Base-by-base conservation (phyloP, 2,888 invertebrate species). In the Trachelus tabidus region DNA sequence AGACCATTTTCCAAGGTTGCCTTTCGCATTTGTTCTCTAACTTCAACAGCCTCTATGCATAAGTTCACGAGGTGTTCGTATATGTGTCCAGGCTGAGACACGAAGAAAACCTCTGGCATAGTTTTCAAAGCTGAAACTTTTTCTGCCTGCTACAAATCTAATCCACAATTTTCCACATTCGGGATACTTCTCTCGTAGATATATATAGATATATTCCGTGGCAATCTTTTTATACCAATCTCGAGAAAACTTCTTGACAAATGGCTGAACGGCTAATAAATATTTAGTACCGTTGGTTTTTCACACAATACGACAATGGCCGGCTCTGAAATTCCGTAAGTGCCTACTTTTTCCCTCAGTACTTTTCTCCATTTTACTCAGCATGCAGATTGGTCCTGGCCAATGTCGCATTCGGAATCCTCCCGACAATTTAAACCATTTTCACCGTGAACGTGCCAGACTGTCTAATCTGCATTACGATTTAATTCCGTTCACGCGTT, bases 1-100 rank as follows among this genome's bases (percentile, higher is more conserved):
- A 78, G 81, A 84, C 82, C 76, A 77, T 75, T 68, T 71, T 35
- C 75, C 56, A 68, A 69, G 74, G 69, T 56, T 56, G 23, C 56
- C 9, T 73, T 74, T 68, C 33, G 40, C 76, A 75, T 73, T 69
- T 77, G 77, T 78, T 68, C 56, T 56, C 56, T 56, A 23, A 56
- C 56, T 56, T 56, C 56, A 23, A 56, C 56, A 56, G 23, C 56
- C 56, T 56, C 56, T 23, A 56, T 56, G 56, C 56, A 56, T 56
- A 56, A 56, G 23, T 56, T 23, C 56, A 56, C 56, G 56, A 56
- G 56, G 9, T 56, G 56, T 56, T 56, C 56, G 56, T 56, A 56
- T 56, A 23, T 23, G 23, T 56, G 56, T 56, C 9, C 23, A 9
- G 2, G 23, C 56, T 15, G 56, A 56, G 56, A 23, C 23, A 56